These are phyloP conservation scores for Drosophila paramelanica DNA, from an alignment of 2,888 invertebrate species.

Conservation along the genomic window DNA sequence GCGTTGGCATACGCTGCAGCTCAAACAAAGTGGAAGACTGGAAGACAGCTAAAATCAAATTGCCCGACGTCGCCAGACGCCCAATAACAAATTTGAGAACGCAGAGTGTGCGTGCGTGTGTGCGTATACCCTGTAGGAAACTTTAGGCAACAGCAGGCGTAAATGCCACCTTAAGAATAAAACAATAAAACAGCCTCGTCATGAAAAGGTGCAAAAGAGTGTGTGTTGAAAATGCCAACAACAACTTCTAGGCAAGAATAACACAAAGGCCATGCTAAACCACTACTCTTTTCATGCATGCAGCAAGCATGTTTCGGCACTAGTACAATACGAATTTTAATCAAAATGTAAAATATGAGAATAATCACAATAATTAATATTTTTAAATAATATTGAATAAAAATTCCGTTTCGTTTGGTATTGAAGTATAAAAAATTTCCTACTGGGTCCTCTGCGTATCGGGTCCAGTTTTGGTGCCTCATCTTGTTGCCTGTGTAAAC, in stretches of 20 bases:
- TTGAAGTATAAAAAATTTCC: conserved; percentile 12
- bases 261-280: neutral
- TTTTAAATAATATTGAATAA: too few relatives aligned
- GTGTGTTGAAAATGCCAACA: too few relatives aligned
- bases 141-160: too few relatives aligned
- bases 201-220: neutral
- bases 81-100: conserved; percentile 53
- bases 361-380: too few relatives aligned
- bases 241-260: neutral
- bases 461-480: conserved; percentile 53
- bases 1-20: conserved; percentile 44
- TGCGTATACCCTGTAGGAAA: conserved; percentile 16
- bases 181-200: neutral
- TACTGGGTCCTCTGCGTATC: conserved; percentile 29
- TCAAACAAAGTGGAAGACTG: conserved; percentile 39
- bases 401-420: too few relatives aligned
- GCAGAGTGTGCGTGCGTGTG: conserved; percentile 1
- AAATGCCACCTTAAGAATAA: too few relatives aligned
- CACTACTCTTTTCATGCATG: neutral
- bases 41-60: conserved; percentile 40
- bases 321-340: too few relatives aligned
- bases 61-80: conserved; percentile 54
- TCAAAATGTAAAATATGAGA: too few relatives aligned
- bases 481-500: conserved; percentile 67
- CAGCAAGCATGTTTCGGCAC: neutral